phyloP scores from a whole-genome alignment of 2,888 invertebrate genomes.

The Caenorhabditis wallacei region DNA sequence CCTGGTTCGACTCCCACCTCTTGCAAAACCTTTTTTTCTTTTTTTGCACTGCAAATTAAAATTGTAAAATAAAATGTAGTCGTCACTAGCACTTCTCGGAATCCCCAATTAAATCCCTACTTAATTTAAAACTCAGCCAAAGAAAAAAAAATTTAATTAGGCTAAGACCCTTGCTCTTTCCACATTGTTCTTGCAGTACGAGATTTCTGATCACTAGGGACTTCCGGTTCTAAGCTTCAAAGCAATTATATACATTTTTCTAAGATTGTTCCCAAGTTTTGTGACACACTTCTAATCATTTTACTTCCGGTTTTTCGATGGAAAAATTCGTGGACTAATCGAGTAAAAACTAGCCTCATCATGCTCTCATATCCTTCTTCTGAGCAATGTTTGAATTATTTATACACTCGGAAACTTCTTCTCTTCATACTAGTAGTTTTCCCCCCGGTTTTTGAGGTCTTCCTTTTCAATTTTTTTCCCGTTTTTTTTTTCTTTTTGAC shows the following conservation, averaged over 20 bases:
- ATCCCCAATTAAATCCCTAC: neutral
- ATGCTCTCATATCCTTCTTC: neutral
- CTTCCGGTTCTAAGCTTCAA: no score
- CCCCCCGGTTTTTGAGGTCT: no score
- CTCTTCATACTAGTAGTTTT: neutral
- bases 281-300: no score
- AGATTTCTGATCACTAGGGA: no score
- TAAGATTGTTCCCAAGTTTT: no score
- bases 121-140: neutral
- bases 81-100: neutral
- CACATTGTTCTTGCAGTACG: neutral
- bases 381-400: neutral
- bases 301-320: no score
- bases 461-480: no score
- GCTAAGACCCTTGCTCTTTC: neutral
- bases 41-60: neutral
- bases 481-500: no score
- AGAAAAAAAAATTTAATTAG: neutral
- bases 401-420: slow-evolving; percentile 3
- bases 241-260: no score
- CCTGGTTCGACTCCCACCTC: neutral
- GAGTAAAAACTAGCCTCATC: slow-evolving; percentile 15
- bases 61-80: neutral
- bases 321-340: neutral
- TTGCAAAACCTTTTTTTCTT: neutral